phyloP scores from a whole-genome alignment of 30 jellyfish, hydroid and myxozoan genomes.

The Cassiopea andromeda region DNA sequence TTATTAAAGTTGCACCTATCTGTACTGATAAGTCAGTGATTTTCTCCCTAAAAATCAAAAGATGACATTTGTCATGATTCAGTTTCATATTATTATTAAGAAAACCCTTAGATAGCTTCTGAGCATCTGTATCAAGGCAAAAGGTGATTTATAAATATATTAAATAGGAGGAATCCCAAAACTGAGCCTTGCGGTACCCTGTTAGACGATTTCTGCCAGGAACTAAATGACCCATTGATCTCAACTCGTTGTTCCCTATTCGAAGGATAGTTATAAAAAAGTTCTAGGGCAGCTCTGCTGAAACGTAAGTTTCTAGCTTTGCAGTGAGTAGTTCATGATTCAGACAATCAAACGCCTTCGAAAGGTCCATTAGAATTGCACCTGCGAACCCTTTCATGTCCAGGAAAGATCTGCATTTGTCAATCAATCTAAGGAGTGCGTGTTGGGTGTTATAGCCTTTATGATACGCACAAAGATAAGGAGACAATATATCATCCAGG shows the following conservation, averaged over 20 bases:
- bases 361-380: constrained; percentile 23
- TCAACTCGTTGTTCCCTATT: constrained; percentile 11
- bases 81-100: constrained; percentile 28
- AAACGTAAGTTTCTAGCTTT: constrained; percentile 57
- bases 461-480: constrained; percentile 14
- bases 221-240: constrained; percentile 5
- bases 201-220: not conserved
- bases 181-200: constrained; percentile 37
- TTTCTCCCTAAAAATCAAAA: too few species aligned
- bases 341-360: constrained; percentile 18
- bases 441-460: constrained; percentile 27
- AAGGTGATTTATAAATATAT: constrained; percentile 6
- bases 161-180: constrained; percentile 39
- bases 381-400: constrained; percentile 17
- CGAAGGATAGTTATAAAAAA: constrained; percentile 1
- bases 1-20: too few species aligned
- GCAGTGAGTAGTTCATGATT: constrained; percentile 39
- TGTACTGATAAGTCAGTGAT: too few species aligned
- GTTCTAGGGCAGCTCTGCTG: constrained; percentile 15
- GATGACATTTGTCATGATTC: constrained; percentile 6
- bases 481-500: constrained; percentile 10
- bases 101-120: constrained; percentile 21
- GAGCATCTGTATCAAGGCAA: constrained; percentile 17
- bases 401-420: constrained; percentile 19
- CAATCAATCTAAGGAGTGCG: constrained; percentile 22